Percentiles rank a stretch among this genome's conserved stretches.
Conservation (phyloP, 2,797 vertebrate species). For the Sciaenops ocellatus region DNA sequence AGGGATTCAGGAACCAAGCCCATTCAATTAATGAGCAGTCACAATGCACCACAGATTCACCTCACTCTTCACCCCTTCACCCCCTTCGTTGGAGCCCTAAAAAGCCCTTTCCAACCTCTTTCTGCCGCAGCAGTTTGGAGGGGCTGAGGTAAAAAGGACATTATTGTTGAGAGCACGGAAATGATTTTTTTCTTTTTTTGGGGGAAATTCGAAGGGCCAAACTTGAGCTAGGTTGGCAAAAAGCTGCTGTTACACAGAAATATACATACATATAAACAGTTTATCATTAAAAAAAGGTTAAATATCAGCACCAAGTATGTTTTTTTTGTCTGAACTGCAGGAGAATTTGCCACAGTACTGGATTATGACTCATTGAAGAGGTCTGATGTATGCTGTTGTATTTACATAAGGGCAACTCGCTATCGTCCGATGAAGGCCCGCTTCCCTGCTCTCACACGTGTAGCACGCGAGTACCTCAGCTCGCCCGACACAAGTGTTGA, state of each 20-base stretch:
- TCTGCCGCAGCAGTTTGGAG: slow-evolving; percentile 52
- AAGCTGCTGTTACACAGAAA: background rate
- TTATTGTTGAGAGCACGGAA: slow-evolving; percentile 30
- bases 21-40: slow-evolving; percentile 79
- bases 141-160: slow-evolving; percentile 34
- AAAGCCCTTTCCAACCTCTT: slow-evolving; percentile 62
- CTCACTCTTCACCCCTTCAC: slow-evolving; percentile 68
- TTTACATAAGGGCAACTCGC: slow-evolving; percentile 38
- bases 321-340: slow-evolving; percentile 25
- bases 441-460: no score
- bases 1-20: slow-evolving; percentile 75
- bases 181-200: slow-evolving; percentile 15
- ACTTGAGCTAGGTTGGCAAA: slow-evolving; percentile 25
- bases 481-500: no score
- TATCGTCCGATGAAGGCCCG: no score
- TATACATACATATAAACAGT: background rate
- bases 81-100: slow-evolving; percentile 51
- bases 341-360: slow-evolving; percentile 19
- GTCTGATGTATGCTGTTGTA: slow-evolving; percentile 30
- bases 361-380: slow-evolving; percentile 50
- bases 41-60: slow-evolving; percentile 72
- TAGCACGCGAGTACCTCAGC: no score
- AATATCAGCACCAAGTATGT: slow-evolving; percentile 20
- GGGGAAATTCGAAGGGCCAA: slow-evolving; percentile 31
- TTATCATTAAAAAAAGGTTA: background rate